Evolutionary conservation across 2,797 vertebrate genomes (phyloP), one percentile per base, ranked within the genome.

Genomic region (Nothura maculosa): DNA sequence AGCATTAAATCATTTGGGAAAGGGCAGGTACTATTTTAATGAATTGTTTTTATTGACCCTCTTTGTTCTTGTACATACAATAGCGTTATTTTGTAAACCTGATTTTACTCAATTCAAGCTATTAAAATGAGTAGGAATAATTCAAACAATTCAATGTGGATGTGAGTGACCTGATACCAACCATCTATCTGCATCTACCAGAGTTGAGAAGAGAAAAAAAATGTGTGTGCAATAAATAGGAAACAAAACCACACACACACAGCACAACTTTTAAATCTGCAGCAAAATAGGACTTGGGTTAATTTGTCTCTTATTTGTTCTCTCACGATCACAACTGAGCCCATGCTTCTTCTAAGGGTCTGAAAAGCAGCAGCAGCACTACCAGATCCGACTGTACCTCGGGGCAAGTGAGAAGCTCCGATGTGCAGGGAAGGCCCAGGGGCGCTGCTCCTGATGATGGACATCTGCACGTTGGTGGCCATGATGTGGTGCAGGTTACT

Each of bases 401-500:
- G 97, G 76, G 99, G 99, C 87, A 99, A 98, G 95, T 99, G 99
- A 67, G 99, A 99, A 18, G 99, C 97, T 95, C 98, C 98, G 3
- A 99, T 99, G 96, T 99, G 99, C 75, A 99, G 97, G 0, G 99
- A 98, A 42, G 98, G 97, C 42, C 98, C 98, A 40, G 99, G 99
- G 57, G 98, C 98, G 45, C 96, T 98, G 38, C 99, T 98, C 91
- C 99, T 98, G 78, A 99, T 99, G 77, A 99, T 98, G 12, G 98
- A 98, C 98, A 98, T 99, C 98, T 99, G 99, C 92, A 99, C 98
- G 17, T 99, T 99, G 72, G 99, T 98, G 32, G 99, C 98, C 99
- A 99, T 99, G 94, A 99, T 98, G 75, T 99, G 99, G 90, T 99
- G 99, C 86, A 99, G 92, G 93, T 98, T 99, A 97, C 98, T 99